Base-by-base conservation (phyloP, 2,888 invertebrate genomes). In the Philonicus albiceps region DNA sequence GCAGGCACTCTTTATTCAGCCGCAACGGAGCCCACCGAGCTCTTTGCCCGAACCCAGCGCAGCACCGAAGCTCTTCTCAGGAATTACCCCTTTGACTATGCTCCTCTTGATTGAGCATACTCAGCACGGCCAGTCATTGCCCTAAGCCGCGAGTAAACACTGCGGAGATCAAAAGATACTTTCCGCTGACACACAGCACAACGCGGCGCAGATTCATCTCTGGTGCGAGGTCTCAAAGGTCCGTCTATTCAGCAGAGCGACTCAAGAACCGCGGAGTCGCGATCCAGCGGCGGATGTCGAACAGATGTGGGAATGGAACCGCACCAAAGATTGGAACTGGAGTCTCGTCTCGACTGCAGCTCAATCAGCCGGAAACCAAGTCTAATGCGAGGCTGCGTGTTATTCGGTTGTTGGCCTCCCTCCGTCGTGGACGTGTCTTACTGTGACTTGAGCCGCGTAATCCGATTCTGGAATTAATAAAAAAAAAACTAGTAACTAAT, bases 371-470 rank as follows among this genome's bases (percentile, higher is more conserved):
- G 87, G 86, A 87, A 89, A 88, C 89, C 88, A 88, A 87, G 87
- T 88, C 88, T 88, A 88, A 87, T 88, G 87, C 78, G 83, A 85
- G 76, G 88, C 88, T 87, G 88, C 87, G 88, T 88, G 87, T 89
- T 89, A 88, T 89, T 90, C 90, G 89, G 89, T 88, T 87, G 88
- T 88, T 88, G 89, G 88, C 89, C 89, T 88, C 88, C 89, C 88
- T 87, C 88, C 88, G 88, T 89, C 89, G 90, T 88, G 89, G 89
- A 90, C 89, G 89, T 89, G 89, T 89, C 89, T 89, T 81, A 55
- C n/a, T 78, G 43, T 80, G 85, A 64, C 85, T 83, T 83, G 30
- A 64, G 64, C 85, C 53, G 76, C 37, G 76, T 31, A 83, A 64
- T 64, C 64, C 83, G 83, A 64, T 81, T 81, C 22, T 76, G 27